Evolutionary conservation across 1,140 invertebrate genomes (phyloP).

Genomic region (Linepithema humile): DNA sequence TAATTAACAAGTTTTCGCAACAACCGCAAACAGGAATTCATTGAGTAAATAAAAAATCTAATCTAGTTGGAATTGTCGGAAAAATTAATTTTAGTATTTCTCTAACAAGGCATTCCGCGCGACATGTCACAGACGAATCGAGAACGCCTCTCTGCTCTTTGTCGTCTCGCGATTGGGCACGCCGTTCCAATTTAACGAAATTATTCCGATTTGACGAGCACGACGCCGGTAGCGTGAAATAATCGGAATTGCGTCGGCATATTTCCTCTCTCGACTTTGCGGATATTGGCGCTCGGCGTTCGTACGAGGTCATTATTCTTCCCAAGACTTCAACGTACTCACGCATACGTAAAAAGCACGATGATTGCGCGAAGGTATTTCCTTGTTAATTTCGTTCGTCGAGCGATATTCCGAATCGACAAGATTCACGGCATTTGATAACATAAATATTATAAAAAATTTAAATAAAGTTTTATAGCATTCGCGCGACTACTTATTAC

Average conservation of each 20-base stretch:
- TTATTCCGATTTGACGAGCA: constrained; percentile 48
- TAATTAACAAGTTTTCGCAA: not conserved
- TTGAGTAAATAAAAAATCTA: not conserved
- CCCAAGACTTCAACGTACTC: constrained; percentile 1
- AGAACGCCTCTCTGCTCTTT: not conserved
- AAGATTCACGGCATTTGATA: not conserved
- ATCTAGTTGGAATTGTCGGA: not conserved
- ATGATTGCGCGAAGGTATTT: not conserved
- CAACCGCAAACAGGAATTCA: not conserved
- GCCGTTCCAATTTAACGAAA: constrained; percentile 49
- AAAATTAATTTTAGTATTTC: not conserved
- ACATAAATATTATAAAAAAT: not conserved
- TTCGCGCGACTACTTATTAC: not conserved
- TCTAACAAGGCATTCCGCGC: not conserved
- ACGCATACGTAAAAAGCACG: not conserved
- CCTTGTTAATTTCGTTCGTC: not conserved
- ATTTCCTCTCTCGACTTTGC: not conserved
- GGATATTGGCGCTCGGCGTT: constrained; percentile 6
- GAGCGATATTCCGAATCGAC: not conserved
- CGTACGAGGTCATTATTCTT: constrained; percentile 13
- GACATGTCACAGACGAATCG: not conserved
- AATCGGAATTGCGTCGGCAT: constrained; percentile 29
- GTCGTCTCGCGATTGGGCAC: constrained; percentile 27
- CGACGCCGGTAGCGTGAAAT: not conserved
- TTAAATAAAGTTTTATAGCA: not conserved